Percentiles rank a stretch among this genome's conserved stretches.
These are phyloP conservation scores for Tinamus major DNA, from an alignment of 2,797 vertebrate genomes.

Conservation along the genomic window DNA sequence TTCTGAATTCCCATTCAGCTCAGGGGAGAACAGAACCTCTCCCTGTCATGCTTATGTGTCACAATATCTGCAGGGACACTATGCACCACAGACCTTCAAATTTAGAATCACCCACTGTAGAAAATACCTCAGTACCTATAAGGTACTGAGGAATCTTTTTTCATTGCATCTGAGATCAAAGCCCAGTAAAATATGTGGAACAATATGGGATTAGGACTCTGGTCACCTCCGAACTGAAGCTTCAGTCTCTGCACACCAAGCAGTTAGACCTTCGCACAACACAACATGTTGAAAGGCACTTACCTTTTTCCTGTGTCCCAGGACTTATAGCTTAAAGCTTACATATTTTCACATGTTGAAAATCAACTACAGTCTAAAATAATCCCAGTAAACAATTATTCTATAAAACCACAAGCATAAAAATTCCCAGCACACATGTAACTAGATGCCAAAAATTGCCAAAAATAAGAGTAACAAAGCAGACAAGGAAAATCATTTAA, in stretches of 20 bases:
- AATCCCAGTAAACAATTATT: constrained; percentile 72
- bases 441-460: constrained; percentile 39
- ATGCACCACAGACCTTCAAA: not conserved
- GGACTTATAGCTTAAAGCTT: not conserved
- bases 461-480: not conserved
- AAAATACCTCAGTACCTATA: not conserved
- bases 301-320: not conserved
- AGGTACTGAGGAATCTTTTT: not conserved
- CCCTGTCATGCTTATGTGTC: not conserved
- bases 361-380: constrained; percentile 16
- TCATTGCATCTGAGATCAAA: not conserved
- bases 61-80: not conserved
- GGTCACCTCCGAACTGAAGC: not conserved
- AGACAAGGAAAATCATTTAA: constrained; percentile 38
- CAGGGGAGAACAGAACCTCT: not conserved
- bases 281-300: not conserved
- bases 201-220: not conserved
- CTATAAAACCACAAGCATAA: constrained; percentile 23
- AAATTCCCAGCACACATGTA: constrained; percentile 1
- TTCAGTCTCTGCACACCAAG: not conserved
- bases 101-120: not conserved
- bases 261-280: not conserved
- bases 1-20: not conserved
- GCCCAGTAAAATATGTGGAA: not conserved
- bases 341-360: constrained; percentile 34